Base-by-base conservation (phyloP, 2,888 invertebrate species). In the Byasa hedistus region DNA sequence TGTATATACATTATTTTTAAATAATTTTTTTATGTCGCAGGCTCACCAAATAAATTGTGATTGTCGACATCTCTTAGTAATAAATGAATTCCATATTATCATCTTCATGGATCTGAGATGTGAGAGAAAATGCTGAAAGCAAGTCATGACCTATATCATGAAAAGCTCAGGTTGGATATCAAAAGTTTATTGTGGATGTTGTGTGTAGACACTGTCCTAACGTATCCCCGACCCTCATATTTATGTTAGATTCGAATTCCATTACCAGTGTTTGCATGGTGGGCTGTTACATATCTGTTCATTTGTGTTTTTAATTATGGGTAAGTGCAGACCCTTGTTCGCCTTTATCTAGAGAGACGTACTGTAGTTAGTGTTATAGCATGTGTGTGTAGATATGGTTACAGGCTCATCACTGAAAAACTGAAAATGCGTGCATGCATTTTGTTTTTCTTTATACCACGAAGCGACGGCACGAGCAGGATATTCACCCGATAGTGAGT, bases 81-180 rank as follows among this genome's bases (percentile, higher is more conserved):
- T 44, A 44, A 36, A 36, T 36, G 32, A 15, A 44, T 21, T 39
- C 24, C 57, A 57, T 58, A 58, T 52, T 58, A 58, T 32, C 51
- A 32, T 32, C 52, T 36, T 36, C 61, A 3, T 54, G 52, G 52
- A 52, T 52, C 52, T 48, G 57, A 64, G 32, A 24, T 36, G 52
- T 54, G 52, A 64, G 52, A 51, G 51, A 51, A 51, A 63, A 58
- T 32, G 58, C 52, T 27, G 62, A 39, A 36, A 36, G 64, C 64
- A 64, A 52, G 64, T 58, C 52, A 58, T 61, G 52, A 39, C 39
- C 57, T 15, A 64, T 57, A 32, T 64, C 51, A 32, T 52, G 57
- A 64, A 36, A n/a, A 54, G 15, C 7, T 23, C 51, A 64, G 64
- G 64, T 64, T 64, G 64, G 64, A 57, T 58, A 58, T 64, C 23